Evolutionary conservation across 2,888 invertebrate species (phyloP).

Genomic region (Kuschelorhynchus macadamiae): DNA sequence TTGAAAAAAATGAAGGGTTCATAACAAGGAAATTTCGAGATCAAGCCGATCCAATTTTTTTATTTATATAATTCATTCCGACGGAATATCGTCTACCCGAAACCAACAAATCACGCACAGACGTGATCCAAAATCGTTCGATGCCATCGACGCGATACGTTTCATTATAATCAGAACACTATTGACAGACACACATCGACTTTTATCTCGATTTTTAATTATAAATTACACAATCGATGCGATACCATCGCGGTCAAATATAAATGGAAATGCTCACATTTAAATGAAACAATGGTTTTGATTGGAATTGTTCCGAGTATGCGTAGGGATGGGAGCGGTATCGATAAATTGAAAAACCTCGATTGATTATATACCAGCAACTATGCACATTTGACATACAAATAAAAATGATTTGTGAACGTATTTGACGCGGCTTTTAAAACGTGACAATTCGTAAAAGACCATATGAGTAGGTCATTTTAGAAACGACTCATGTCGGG

Average conservation of each 20-base stretch:
- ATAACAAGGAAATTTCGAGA: too few relatives aligned
- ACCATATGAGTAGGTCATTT: too few relatives aligned
- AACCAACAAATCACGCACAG: conserved; percentile 37
- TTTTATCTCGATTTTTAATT: conserved; percentile 52
- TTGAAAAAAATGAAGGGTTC: too few relatives aligned
- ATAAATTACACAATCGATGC: conserved; percentile 51
- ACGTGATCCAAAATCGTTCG: conserved; percentile 37
- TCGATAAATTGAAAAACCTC: too few relatives aligned
- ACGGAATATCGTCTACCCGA: conserved; percentile 29
- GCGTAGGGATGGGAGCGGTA: conserved; percentile 1
- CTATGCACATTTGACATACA: too few relatives aligned
- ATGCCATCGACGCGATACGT: conserved; percentile 48
- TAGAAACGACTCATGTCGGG: too few relatives aligned
- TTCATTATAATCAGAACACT: conserved; percentile 52
- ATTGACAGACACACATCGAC: conserved; percentile 51
- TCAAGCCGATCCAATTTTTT: too few relatives aligned
- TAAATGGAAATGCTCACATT: conserved; percentile 51
- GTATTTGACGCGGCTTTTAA: too few relatives aligned
- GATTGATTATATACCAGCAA: too few relatives aligned
- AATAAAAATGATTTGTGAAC: too few relatives aligned
- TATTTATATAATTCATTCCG: too few relatives aligned
- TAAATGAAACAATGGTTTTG: conserved; percentile 50
- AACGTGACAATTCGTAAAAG: too few relatives aligned
- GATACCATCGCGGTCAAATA: conserved; percentile 49
- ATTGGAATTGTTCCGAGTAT: conserved; percentile 28